phyloP scores from a whole-genome alignment of 2,797 vertebrate genomes.

The Tinamus major region DNA sequence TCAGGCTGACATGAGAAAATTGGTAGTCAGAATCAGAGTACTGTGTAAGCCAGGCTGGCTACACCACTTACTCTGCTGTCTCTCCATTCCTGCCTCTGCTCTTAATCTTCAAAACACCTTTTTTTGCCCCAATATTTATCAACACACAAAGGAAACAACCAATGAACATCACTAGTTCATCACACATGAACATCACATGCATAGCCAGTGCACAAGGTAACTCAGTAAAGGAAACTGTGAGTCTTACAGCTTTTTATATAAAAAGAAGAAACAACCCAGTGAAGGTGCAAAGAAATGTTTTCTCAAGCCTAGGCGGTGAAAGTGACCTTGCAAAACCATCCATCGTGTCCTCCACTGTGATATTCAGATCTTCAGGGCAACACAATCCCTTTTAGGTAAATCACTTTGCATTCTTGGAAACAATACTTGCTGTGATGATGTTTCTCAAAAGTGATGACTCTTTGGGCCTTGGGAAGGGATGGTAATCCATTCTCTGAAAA shows the following conservation, averaged over 20 bases:
- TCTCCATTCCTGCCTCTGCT: neutral
- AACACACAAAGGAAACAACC: neutral
- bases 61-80: fast-evolving
- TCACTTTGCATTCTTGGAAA: neutral
- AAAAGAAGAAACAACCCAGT: neutral
- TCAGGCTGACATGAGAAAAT: neutral
- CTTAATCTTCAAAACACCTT: neutral
- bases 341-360: neutral
- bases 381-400: neutral
- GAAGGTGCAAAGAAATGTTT: slow-evolving; percentile 7
- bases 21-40: neutral
- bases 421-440: neutral
- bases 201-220: neutral
- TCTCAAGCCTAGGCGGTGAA: slow-evolving; percentile 24
- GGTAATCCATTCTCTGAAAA: slow-evolving; percentile 19
- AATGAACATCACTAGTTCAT: neutral
- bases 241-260: neutral
- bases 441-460: neutral
- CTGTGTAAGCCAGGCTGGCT: fast-evolving
- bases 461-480: neutral
- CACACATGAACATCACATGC: neutral
- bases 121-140: neutral
- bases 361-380: neutral
- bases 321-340: neutral
- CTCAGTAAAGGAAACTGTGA: neutral